Evolutionary conservation across 1,140 invertebrate species (phyloP), one percentile per base, ranked within the genome.

Genomic region (Hormaphis cornu): DNA sequence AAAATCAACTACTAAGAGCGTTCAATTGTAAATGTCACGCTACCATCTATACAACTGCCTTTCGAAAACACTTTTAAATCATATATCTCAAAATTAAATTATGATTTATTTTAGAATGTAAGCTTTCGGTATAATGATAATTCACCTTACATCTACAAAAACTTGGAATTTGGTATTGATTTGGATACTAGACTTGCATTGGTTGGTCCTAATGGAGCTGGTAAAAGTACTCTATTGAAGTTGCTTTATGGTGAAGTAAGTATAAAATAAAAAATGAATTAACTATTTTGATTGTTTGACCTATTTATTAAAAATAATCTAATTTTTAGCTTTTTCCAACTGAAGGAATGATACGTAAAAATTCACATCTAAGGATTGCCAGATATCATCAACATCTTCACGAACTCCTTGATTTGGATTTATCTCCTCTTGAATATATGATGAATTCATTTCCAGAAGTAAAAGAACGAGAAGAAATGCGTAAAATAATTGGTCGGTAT

Each of bases 301-400:
- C n/a, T 50, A 40, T 24, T 22, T 16, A 61, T 18, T 33, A 35
- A 18, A 54, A 18, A 33, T 22, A 35, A 58, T 40, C n/a, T n/a
- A 1, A 24, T 40, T 58, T 81, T 20, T 75, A 92, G 88, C 79
- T 98, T 73, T 86, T 94, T 69, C 97, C 97, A 40, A 87, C 89
- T 18, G 93, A 93, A 72, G 97, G 97, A 30, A 91, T 99, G 88
- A 97, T 99, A 74, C 84, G 97, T 72, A 93, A 95, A 80, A 96
- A 99, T 80, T 95, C 95, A 9, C 97, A 99, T 83, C 81, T 98
- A 73, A 87, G 94, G 73, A 95, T 99, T 75, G 96, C 94, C 3
- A 85, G 95, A 73, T 99, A 99, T 80, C 97, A 99, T 79, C 97
- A 99, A 81, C 97, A 99, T 84, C 82, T 99, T 69, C 94, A 97